Percentiles rank a stretch among this genome's conserved stretches.
phyloP scores from a whole-genome alignment of 2,113 vertebrate species.

The Odocoileus virginianus region DNA sequence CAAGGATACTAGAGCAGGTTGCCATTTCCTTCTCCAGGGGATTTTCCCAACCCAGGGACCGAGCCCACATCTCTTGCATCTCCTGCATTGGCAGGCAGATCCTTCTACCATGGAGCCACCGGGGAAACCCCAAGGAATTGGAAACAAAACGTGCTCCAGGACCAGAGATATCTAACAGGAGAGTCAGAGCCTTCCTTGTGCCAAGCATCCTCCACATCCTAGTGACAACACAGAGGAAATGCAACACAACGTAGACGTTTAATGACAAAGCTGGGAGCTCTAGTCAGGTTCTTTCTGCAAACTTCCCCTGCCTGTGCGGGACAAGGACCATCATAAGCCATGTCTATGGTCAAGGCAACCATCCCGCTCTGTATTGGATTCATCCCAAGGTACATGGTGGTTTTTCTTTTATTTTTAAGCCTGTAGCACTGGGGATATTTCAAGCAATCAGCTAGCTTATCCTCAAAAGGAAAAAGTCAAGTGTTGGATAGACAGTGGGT shows the following conservation, averaged over 20 bases:
- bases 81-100: not conserved
- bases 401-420: not conserved
- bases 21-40: not conserved
- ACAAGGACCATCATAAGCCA: not conserved
- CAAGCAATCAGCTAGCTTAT: not conserved
- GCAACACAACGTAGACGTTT: fast-evolving
- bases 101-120: not conserved
- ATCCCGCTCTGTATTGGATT: not conserved
- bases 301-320: not conserved
- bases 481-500: not conserved
- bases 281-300: not conserved
- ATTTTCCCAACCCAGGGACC: not conserved
- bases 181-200: not conserved
- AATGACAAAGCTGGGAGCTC: too few relatives aligned
- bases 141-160: not conserved
- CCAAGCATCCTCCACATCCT: not conserved
- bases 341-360: not conserved
- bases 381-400: not conserved
- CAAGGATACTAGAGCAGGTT: not conserved
- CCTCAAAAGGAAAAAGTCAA: slow-evolving; percentile 47
- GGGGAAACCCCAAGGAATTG: not conserved
- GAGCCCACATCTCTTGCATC: not conserved
- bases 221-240: not conserved
- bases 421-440: not conserved
- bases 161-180: not conserved